Evolutionary conservation across 2,113 vertebrate species (phyloP).

Genomic region (Triplophysa siluroides): DNA sequence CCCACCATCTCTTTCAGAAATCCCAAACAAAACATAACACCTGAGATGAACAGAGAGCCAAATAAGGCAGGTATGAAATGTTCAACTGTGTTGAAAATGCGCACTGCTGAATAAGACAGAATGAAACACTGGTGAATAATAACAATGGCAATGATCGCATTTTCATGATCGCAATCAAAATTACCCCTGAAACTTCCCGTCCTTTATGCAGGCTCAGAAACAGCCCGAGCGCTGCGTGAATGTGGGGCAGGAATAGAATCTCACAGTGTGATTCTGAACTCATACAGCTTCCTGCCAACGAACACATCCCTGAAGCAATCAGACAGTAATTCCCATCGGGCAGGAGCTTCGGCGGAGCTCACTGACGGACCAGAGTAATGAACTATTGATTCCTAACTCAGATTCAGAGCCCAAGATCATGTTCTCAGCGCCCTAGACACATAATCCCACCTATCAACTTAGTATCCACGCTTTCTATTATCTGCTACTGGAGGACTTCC

Average conservation of each 20-base stretch:
- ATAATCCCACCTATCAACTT: constrained; percentile 65
- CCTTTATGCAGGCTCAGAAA: neutral
- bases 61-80: constrained; percentile 12
- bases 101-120: neutral
- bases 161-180: neutral
- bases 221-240: constrained; percentile 47
- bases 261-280: constrained; percentile 27
- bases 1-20: neutral
- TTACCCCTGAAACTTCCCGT: neutral
- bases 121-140: neutral
- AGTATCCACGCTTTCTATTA: constrained; percentile 64
- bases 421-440: constrained; percentile 65
- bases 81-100: neutral
- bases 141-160: constrained; percentile 21
- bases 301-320: constrained; percentile 65
- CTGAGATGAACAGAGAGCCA: neutral
- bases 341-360: constrained; percentile 47
- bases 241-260: constrained; percentile 38
- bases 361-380: constrained; percentile 67
- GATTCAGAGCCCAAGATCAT: constrained; percentile 60
- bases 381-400: constrained; percentile 73
- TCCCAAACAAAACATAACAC: neutral
- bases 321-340: constrained; percentile 59
- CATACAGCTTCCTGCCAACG: constrained; percentile 42
- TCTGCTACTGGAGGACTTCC: constrained; percentile 32